These are phyloP conservation scores for Cyphomyrmex costatus DNA, from an alignment of 1,140 invertebrate genomes.

Conservation along the genomic window DNA sequence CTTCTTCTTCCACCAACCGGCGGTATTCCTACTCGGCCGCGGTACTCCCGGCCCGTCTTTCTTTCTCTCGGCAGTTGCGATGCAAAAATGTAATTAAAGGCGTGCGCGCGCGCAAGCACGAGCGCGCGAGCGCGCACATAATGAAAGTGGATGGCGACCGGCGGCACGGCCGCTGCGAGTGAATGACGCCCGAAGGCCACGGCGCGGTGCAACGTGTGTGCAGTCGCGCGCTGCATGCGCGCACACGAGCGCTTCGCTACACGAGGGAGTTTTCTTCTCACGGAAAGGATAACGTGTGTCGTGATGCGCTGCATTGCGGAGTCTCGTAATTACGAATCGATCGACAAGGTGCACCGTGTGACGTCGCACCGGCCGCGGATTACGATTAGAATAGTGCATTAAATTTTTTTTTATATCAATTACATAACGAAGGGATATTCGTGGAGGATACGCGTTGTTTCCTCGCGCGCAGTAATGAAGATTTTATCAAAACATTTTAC, in stretches of 20 bases:
- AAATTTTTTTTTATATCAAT: neutral
- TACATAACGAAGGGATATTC: neutral
- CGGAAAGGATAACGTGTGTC: slow-evolving; percentile 54
- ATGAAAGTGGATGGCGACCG: slow-evolving; percentile 84
- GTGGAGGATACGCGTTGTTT: neutral
- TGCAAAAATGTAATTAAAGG: slow-evolving; percentile 85
- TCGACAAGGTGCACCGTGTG: neutral
- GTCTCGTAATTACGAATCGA: slow-evolving; percentile 42
- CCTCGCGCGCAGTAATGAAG: neutral
- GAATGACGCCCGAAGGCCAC: slow-evolving; percentile 86
- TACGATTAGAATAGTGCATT: slow-evolving; percentile 28
- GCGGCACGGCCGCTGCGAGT: slow-evolving; percentile 80
- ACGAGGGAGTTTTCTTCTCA: slow-evolving; percentile 58
- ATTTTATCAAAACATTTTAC: slow-evolving; percentile 3
- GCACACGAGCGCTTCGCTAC: slow-evolving; percentile 51
- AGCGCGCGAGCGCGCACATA: slow-evolving; percentile 74
- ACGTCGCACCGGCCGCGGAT: neutral
- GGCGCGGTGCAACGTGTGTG: slow-evolving; percentile 81
- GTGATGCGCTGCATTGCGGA: slow-evolving; percentile 67
- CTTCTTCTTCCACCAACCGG: slow-evolving; percentile 38
- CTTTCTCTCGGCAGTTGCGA: slow-evolving; percentile 74
- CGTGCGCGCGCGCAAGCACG: slow-evolving; percentile 72
- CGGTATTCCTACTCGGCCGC: slow-evolving; percentile 6
- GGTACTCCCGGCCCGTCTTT: slow-evolving; percentile 52
- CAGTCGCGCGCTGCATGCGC: slow-evolving; percentile 67